Conservation (phyloP, 2,113 vertebrate genomes). For the Grallaria varia region DNA sequence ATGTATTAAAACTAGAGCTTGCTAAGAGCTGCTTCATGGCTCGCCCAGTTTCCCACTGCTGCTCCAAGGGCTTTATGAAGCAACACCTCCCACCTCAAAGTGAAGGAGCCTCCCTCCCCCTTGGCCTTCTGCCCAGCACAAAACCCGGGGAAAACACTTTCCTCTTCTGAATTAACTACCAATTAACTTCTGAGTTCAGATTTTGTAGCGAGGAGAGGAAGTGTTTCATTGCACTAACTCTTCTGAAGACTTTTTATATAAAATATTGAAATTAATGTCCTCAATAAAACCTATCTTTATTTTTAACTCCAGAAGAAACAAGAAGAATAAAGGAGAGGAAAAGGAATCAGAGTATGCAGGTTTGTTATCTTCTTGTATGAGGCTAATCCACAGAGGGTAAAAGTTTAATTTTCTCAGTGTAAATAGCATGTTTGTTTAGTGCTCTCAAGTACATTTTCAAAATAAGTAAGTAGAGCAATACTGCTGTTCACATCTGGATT, state of each 20-base stretch:
- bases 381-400: background rate
- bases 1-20: background rate
- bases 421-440: background rate
- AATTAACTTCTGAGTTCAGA: background rate
- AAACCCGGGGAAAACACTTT: background rate
- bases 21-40: background rate
- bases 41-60: background rate
- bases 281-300: background rate
- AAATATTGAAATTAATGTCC: background rate
- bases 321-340: background rate
- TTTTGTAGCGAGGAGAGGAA: background rate
- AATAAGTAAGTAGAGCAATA: background rate
- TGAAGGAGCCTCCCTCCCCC: background rate
- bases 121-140: background rate
- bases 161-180: background rate
- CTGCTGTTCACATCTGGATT: background rate
- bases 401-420: background rate
- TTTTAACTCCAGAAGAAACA: background rate
- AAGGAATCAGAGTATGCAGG: background rate
- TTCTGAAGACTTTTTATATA: background rate
- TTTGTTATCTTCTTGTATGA: background rate
- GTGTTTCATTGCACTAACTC: background rate
- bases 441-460: background rate
- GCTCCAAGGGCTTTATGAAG: background rate
- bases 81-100: background rate